Evolutionary conservation across 92 coral and sea anemone genomes (phyloP).

Genomic region (Scolanthus callimorphus): DNA sequence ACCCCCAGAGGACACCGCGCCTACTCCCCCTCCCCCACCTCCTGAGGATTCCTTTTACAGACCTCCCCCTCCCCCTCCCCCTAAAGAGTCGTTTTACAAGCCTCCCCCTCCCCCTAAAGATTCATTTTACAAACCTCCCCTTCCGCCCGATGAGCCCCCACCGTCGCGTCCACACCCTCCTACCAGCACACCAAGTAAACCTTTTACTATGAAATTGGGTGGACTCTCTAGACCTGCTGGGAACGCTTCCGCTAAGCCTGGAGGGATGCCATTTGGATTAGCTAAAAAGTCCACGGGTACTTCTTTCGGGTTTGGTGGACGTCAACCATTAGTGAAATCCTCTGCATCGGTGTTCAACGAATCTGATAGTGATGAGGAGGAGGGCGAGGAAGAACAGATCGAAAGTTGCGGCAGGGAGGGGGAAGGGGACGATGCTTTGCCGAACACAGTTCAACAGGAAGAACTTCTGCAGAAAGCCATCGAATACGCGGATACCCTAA

Average conservation of each 20-base stretch:
- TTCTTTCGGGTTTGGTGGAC: conserved; percentile 48
- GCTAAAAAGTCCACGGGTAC: conserved; percentile 48
- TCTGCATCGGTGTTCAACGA: conserved; percentile 82
- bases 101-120: conserved; percentile 67
- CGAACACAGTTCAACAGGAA: conserved; percentile 79
- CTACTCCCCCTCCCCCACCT: conserved; percentile 80
- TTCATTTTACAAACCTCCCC: conserved; percentile 63
- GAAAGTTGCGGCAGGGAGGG: conserved; percentile 3
- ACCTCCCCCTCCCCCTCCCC: too few relatives aligned
- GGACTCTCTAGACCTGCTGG: conserved; percentile 10
- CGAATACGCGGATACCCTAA: conserved; percentile 92
- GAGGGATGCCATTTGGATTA: conserved; percentile 67
- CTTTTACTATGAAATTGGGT: conserved; percentile 72
- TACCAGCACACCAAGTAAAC: conserved; percentile 32
- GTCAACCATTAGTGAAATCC: conserved; percentile 33
- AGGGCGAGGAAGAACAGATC: conserved; percentile 30
- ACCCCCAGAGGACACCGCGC: conserved; percentile 66
- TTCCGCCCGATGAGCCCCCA: conserved; percentile 20
- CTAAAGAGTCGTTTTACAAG: too few relatives aligned
- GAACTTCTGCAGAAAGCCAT: conserved; percentile 84
- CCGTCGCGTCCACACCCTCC: conserved; percentile 29
- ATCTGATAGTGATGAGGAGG: conserved; percentile 88
- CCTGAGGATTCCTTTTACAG: conserved; percentile 65
- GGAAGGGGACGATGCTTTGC: conserved; percentile 50
- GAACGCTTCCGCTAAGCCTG: conserved; percentile 19